Base-by-base conservation (phyloP, 1,140 invertebrate genomes). In the Reticulitermes speratus region DNA sequence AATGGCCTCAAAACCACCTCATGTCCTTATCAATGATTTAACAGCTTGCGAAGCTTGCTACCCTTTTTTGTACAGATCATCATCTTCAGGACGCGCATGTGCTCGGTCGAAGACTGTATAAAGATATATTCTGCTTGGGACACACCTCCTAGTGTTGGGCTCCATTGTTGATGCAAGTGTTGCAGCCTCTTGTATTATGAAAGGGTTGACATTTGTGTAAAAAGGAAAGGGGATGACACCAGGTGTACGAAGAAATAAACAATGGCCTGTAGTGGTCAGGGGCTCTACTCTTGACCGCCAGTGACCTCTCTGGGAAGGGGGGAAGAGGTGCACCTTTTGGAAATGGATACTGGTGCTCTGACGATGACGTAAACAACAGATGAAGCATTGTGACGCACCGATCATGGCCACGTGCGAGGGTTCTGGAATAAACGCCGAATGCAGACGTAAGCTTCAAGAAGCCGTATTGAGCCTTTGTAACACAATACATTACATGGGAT, bases 341-440 rank as follows among this genome's bases (percentile, higher is more conserved):
- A 75, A 75, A 75, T 30, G 25, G 65, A 75, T 75, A 75, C 52
- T 21, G 52, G 52, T 55, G 19, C 52, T 55, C 52, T 55, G 52
- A 16, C 65, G 65, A 30, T 75, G 65, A 75, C n/a, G 65, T 75
- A 75, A 75, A 75, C 65, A 75, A 75, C 65, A 75, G 65, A 75
- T 30, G 65, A 75, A 30, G 65, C 9, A 75, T 16, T 30, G n/a
- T 75, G 65, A 30, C 9, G 65, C n/a, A 14, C 8, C 25, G 3
- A 14, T 75, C n/a, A 8, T 3, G 7, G 65, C 25, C 65, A 75
- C 65, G 65, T 75, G 65, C 16, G 25, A 75, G 25, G 65, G 65
- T 75, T 30, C 65, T 75, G 65, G 25, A 6, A 75, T 6, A 75
- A n/a, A 30, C 65, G 65, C 65, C 1, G n/a, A 75, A 75, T 55